A percentile compares a stretch with the other conserved stretches of the same genome.
Evolutionary conservation across 2,797 vertebrate genomes (phyloP).

Genomic region (Gymnopithys bicolor): DNA sequence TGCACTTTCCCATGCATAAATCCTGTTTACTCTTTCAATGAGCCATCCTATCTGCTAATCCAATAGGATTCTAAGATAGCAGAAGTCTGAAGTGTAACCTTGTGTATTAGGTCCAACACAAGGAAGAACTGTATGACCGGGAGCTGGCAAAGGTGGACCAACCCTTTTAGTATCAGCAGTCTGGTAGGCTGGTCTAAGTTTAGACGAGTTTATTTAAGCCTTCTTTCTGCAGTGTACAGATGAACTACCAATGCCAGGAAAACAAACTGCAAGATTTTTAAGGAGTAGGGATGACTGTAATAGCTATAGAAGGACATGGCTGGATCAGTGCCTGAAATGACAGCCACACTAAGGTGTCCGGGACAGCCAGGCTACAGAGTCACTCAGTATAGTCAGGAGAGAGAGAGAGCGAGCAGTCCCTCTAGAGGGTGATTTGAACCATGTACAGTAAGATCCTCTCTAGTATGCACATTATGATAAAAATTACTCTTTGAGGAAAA

Average conservation of each 20-base stretch:
- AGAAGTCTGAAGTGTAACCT: background rate
- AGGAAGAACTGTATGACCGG: background rate
- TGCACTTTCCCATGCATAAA: background rate
- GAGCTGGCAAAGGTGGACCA: background rate
- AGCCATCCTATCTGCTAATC: background rate
- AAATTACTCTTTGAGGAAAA: background rate
- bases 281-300: background rate
- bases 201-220: background rate
- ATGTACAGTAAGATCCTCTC: background rate
- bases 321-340: background rate
- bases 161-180: background rate
- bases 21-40: background rate
- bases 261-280: background rate
- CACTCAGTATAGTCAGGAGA: background rate
- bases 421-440: background rate
- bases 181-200: background rate
- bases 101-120: background rate
- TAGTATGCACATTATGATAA: background rate
- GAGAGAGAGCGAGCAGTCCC: rapidly evolving
- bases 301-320: background rate
- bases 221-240: background rate
- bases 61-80: background rate
- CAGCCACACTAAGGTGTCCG: background rate
- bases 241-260: background rate
- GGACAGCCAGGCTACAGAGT: background rate